Base-by-base conservation (phyloP, 2,888 invertebrate genomes). In the Julus scanicus region DNA sequence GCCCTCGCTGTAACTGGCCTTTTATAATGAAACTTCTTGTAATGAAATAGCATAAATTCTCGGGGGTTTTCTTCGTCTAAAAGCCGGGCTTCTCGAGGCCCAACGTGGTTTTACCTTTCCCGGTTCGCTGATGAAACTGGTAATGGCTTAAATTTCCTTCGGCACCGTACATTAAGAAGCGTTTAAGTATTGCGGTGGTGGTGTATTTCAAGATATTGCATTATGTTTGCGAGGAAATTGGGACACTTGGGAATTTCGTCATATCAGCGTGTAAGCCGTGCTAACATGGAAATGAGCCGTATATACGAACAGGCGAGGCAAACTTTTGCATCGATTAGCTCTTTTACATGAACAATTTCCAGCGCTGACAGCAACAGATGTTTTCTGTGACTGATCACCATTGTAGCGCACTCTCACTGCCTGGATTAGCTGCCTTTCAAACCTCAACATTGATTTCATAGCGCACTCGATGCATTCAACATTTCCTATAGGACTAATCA, bases 351-450 rank as follows among this genome's bases (percentile, higher is more conserved):
- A 80, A 37, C 80, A 80, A 80, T 80, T 37, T 80, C 37, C 2
- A 80, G 13, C 80, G 80, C 80, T 80, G 80, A 80, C 80, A 80
- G 80, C 80, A 80, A 80, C 80, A 80, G 80, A 80, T 80, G 80
- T 80, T 80, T 80, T 80, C 80, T 80, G 80, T 80, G 80, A 80
- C 80, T 29, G 80, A 80, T 80, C 80, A 37, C 80, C 20, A 80
- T 80, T 80, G 80, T 80, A 80, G 13, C 80, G 37, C 80, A 80
- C 37, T 80, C 15, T 80, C 37, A 9, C 80, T 80, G 29, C 29
- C 37, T 80, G 80, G 37, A 80, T 80, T 80, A 80, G 80, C 80
- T 80, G 80, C 80, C 80, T 80, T 80, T 80, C 80, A 80, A 29
- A 80, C 37, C 80, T 80, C 80, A 80, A 80, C 80, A 80, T 80